These are phyloP conservation scores for Cephus spinipes DNA, from an alignment of 2,888 invertebrate species.

Conservation along the genomic window DNA sequence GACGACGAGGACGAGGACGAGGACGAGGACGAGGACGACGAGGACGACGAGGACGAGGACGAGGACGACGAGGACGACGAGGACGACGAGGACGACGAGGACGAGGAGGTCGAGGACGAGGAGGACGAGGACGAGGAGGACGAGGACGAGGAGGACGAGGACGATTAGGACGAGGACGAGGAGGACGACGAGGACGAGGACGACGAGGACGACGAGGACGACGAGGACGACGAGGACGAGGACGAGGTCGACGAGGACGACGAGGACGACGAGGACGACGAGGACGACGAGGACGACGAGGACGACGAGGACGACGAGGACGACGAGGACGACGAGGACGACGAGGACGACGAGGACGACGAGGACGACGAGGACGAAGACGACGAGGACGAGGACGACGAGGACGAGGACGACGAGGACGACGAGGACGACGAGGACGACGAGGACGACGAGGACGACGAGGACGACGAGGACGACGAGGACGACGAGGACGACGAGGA, in stretches of 20 bases:
- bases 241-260: conserved; percentile 1
- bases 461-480: neutral
- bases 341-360: neutral
- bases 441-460: neutral
- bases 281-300: conserved; percentile 34
- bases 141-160: too few relatives aligned
- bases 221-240: neutral
- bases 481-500: conserved; percentile 41
- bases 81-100: conserved; percentile 3
- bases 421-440: conserved; percentile 4
- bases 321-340: conserved; percentile 60
- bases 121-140: neutral
- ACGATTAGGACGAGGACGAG: neutral
- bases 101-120: neutral
- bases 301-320: conserved; percentile 29
- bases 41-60: conserved; percentile 5
- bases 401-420: conserved; percentile 70
- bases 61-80: conserved; percentile 5
- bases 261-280: conserved; percentile 20
- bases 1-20: too few relatives aligned
- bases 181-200: neutral
- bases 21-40: conserved; percentile 3
- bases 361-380: too few relatives aligned
- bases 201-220: conserved; percentile 61
- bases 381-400: too few relatives aligned